Evolutionary conservation across 2,888 invertebrate genomes (phyloP), one percentile per base, ranked within the genome.

Genomic region (Steinernema scapterisci): DNA sequence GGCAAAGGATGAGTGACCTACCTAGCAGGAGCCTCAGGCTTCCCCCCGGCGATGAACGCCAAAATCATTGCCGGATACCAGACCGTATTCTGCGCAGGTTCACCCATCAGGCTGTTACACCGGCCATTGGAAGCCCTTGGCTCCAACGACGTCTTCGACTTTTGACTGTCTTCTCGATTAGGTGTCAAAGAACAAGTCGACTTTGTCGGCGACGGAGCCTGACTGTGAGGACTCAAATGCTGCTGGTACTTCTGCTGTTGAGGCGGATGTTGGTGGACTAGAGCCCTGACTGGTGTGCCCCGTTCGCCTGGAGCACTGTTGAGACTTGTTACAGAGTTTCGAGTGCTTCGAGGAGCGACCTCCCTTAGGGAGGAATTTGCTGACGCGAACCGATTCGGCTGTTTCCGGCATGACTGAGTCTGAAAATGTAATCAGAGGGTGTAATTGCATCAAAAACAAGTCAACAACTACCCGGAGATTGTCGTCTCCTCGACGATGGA

Each of bases 1-100:
- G n/a, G n/a, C n/a, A n/a, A n/a, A n/a, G n/a, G n/a, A n/a, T n/a
- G n/a, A n/a, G n/a, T n/a, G n/a, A n/a, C 54, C 16, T 38, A 63
- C 63, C 63, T 63, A 16, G 21, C 16, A 11, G 63, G 63, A 3
- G 63, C 31, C 19, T 27, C 25, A 19, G 73, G 25, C 27, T 70
- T 70, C 9, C 44, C 79, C 1, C 78, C 78, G 7, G 77, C 77
- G 16, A 77, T 52, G 25, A 77, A 48, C 31, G 77, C 71, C 16
- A 80, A 71, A 43, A 80, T 70, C 44, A 80, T 76, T 21, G 82
- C 80, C 51, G 82, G 81, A 70, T 82, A 80, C 81, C 81, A 80
- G 5, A 80, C 79, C n/a, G 63, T 63, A 45, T 56, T 81, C 44
- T 73, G 74, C n/a, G 75, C 80, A 2, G 75, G 52, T 43, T 80